phyloP scores from a whole-genome alignment of 2,113 vertebrate genomes.

The Rhinolophus sinicus region DNA sequence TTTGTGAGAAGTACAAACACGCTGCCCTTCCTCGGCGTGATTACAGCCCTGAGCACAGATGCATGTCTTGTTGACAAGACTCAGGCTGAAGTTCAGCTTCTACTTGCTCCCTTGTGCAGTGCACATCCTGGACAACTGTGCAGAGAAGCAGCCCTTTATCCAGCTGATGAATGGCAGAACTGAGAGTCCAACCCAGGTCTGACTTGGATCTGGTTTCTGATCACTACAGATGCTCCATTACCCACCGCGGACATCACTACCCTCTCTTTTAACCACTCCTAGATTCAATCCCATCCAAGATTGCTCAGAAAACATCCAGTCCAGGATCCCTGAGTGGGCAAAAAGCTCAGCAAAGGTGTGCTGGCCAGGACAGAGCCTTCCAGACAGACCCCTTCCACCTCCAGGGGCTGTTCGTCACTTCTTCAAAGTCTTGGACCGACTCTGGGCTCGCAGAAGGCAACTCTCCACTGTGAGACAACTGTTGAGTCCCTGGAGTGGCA shows the following conservation, averaged over 20 bases:
- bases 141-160: neutral
- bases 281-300: neutral
- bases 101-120: neutral
- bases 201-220: neutral
- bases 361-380: neutral
- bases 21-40: neutral
- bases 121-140: neutral
- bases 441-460: neutral
- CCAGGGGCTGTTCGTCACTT: neutral
- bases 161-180: neutral
- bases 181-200: neutral
- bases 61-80: rapidly evolving
- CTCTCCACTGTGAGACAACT: neutral
- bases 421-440: neutral
- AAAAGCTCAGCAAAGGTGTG: neutral
- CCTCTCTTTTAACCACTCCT: neutral
- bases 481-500: neutral
- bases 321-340: neutral
- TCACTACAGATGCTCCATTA: neutral
- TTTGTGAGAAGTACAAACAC: neutral
- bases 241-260: neutral
- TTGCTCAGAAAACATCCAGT: neutral
- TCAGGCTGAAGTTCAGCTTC: neutral
- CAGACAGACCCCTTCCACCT: neutral
- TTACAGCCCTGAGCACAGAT: neutral